These are phyloP conservation scores for Falco punctatus DNA, from an alignment of 2,113 vertebrate species.

Conservation along the genomic window DNA sequence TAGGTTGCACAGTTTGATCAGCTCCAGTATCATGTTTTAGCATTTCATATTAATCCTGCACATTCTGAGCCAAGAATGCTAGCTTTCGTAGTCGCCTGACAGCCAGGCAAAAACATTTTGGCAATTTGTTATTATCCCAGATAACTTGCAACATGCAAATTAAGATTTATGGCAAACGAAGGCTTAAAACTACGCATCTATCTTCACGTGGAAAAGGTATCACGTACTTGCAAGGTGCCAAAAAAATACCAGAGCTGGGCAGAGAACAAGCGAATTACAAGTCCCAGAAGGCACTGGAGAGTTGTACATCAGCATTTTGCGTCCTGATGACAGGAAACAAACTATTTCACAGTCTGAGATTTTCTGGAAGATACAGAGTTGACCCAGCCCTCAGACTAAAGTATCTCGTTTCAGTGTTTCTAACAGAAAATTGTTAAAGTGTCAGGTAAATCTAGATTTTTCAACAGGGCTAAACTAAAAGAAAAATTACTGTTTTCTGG, in stretches of 20 bases:
- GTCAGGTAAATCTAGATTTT: slow-evolving; percentile 40
- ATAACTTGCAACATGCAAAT: slow-evolving; percentile 45
- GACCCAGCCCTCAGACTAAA: slow-evolving; percentile 33
- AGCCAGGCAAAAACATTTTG: background rate
- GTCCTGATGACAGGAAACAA: slow-evolving; percentile 62
- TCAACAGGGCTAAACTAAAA: slow-evolving; percentile 25
- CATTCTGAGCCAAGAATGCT: slow-evolving; percentile 31
- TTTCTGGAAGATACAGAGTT: slow-evolving; percentile 35
- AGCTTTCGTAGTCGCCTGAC: background rate
- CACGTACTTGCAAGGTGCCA: background rate
- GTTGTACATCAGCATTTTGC: slow-evolving; percentile 52
- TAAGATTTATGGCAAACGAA: slow-evolving; percentile 42
- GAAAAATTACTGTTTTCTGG: background rate
- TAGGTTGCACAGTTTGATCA: slow-evolving; percentile 30
- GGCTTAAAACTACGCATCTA: background rate
- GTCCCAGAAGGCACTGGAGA: slow-evolving; percentile 6
- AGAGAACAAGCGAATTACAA: background rate
- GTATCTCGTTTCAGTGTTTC: slow-evolving; percentile 28
- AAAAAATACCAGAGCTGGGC: slow-evolving; percentile 33
- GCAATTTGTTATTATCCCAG: slow-evolving; percentile 25
- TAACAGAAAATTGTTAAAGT: slow-evolving; percentile 32
- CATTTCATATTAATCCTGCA: background rate
- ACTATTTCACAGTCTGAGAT: slow-evolving; percentile 57
- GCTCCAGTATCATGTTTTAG: slow-evolving; percentile 30
- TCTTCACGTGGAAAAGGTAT: background rate